These are phyloP conservation scores for Pantherophis alleghaniensis DNA, from an alignment of 2,797 vertebrate species.

Conservation along the genomic window DNA sequence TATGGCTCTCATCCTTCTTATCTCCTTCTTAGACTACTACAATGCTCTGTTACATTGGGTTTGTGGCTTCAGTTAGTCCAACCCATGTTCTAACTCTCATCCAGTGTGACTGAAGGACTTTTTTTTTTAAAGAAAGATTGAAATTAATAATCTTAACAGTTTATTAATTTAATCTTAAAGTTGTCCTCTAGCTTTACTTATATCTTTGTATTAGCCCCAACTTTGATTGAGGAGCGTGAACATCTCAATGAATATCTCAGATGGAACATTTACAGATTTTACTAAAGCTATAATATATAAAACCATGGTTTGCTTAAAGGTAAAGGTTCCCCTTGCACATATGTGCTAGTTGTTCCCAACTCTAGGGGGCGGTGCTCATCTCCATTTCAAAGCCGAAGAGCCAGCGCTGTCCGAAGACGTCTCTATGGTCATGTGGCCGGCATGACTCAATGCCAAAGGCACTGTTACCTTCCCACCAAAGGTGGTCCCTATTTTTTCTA, in stretches of 20 bases:
- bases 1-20: neutral
- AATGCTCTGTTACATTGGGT: neutral
- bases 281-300: neutral
- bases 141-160: neutral
- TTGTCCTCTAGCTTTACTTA: neutral
- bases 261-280: neutral
- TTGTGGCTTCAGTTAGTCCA: neutral
- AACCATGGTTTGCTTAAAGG: neutral
- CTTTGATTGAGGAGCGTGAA: neutral
- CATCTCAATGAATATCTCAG: neutral
- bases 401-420: no score
- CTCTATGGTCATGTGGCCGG: no score
- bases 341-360: no score
- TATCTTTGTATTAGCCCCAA: neutral
- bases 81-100: neutral
- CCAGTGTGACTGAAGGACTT: neutral
- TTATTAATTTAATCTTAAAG: neutral
- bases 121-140: neutral
- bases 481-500: no score
- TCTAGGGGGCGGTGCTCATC: no score
- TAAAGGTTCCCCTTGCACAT: no score
- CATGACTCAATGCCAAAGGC: no score
- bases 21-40: neutral
- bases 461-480: no score
- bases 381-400: no score